Conservation (phyloP, 2,888 invertebrate species). For the Litoditis marina region DNA sequence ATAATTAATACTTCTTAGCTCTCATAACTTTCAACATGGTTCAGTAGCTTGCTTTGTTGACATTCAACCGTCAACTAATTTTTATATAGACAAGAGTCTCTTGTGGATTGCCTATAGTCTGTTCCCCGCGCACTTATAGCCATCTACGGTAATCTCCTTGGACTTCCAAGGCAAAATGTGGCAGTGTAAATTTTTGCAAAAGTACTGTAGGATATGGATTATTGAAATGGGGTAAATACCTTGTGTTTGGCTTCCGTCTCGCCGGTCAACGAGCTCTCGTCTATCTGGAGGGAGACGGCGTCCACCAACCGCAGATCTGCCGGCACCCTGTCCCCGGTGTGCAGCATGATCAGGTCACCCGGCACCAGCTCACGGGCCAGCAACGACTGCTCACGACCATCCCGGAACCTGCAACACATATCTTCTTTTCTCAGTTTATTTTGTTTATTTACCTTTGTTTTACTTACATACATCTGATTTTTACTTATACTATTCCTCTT, state of each 20-base stretch:
- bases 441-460: background rate
- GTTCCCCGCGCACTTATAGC: too few relatives aligned
- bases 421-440: background rate
- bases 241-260: slow-evolving; percentile 86
- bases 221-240: background rate
- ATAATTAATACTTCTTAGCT: too few relatives aligned
- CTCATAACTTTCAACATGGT: too few relatives aligned
- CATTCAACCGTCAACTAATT: too few relatives aligned
- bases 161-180: background rate
- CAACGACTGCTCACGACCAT: slow-evolving; percentile 65
- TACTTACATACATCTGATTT: background rate
- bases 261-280: slow-evolving; percentile 97
- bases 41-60: too few relatives aligned
- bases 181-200: background rate
- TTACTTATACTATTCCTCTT: too few relatives aligned
- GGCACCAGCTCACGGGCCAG: slow-evolving; percentile 92
- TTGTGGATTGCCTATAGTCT: too few relatives aligned
- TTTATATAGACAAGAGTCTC: too few relatives aligned
- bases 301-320: slow-evolving; percentile 93
- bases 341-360: slow-evolving; percentile 87
- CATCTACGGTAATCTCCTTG: too few relatives aligned
- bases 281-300: slow-evolving; percentile 74
- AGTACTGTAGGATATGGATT: too few relatives aligned
- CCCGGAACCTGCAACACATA: slow-evolving; percentile 47
- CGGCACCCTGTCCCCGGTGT: slow-evolving; percentile 92